These are phyloP conservation scores for Andrena camellia DNA, from an alignment of 2,888 invertebrate species.

Conservation along the genomic window DNA sequence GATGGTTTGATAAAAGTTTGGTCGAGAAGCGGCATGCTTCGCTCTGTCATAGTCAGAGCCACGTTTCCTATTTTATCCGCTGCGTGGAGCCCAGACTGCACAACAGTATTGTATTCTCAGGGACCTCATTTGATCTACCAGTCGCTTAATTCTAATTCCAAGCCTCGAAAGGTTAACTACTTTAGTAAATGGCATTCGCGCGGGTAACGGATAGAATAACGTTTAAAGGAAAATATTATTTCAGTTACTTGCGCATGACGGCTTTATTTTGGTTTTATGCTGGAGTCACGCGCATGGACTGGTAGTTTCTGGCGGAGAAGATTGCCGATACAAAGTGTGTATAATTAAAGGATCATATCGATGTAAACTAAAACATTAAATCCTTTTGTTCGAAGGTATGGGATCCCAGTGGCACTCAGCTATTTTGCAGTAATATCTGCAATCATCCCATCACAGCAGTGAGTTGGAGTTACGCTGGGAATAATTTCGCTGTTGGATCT, in stretches of 20 bases:
- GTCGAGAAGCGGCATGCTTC: slow-evolving; percentile 97
- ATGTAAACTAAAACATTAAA: neutral
- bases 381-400: slow-evolving; percentile 89
- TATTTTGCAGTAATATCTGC: slow-evolving; percentile 94
- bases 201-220: neutral
- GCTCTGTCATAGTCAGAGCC: slow-evolving; percentile 95
- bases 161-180: slow-evolving; percentile 88
- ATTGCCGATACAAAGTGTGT: slow-evolving; percentile 93
- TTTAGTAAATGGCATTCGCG: neutral
- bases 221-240: slow-evolving; percentile 70
- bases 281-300: slow-evolving; percentile 98
- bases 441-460: slow-evolving; percentile 96
- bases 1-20: slow-evolving; percentile 98
- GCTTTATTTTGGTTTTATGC: slow-evolving; percentile 94
- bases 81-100: slow-evolving; percentile 92
- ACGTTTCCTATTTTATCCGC: slow-evolving; percentile 93
- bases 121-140: slow-evolving; percentile 90
- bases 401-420: slow-evolving; percentile 95
- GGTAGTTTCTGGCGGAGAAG: slow-evolving; percentile 98
- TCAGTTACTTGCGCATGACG: slow-evolving; percentile 99
- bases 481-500: slow-evolving; percentile 96
- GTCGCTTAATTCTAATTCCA: slow-evolving; percentile 91
- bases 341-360: neutral
- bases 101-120: slow-evolving; percentile 90
- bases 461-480: slow-evolving; percentile 96